phyloP scores from a whole-genome alignment of 2,888 invertebrate species.

The Cordilura impudica region DNA sequence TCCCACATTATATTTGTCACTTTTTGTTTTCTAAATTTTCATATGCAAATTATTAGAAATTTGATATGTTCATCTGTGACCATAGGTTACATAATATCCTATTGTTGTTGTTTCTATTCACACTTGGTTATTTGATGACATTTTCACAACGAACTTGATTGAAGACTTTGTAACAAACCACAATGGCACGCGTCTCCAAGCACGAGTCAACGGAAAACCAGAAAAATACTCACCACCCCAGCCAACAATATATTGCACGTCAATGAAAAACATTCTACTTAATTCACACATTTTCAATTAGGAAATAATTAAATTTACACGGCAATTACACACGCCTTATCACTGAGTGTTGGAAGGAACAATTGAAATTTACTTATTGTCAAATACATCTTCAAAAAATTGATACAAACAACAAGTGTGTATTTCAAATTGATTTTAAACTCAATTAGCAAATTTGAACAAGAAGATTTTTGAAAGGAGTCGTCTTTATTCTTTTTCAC shows the following conservation, averaged over 20 bases:
- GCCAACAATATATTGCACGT: conserved; percentile 54
- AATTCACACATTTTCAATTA: conserved; percentile 57
- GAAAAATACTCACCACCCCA: conserved; percentile 35
- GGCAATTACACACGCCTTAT: conserved; percentile 74
- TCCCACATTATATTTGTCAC: conserved; percentile 48
- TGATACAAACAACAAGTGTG: conserved; percentile 43
- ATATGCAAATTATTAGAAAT: conserved; percentile 71
- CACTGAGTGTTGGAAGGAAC: not conserved
- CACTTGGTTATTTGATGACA: conserved; percentile 67
- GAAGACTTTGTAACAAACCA: conserved; percentile 51
- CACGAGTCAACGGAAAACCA: conserved; percentile 60
- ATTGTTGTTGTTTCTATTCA: conserved; percentile 65
- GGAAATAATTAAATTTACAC: conserved; percentile 78
- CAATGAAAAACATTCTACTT: conserved; percentile 23
- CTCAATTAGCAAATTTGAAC: conserved; percentile 75
- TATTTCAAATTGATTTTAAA: conserved; percentile 77
- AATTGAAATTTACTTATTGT: not conserved
- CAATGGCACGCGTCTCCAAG: conserved; percentile 60
- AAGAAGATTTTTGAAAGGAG: no score
- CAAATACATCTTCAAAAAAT: conserved; percentile 2
- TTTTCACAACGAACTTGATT: conserved; percentile 36
- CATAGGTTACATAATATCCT: conserved; percentile 52
- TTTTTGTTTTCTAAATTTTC: conserved; percentile 63
- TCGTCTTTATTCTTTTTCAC: no score
- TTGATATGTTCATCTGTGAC: conserved; percentile 65